phyloP scores from a whole-genome alignment of 2,113 vertebrate species.

The Haliaeetus leucogaster region DNA sequence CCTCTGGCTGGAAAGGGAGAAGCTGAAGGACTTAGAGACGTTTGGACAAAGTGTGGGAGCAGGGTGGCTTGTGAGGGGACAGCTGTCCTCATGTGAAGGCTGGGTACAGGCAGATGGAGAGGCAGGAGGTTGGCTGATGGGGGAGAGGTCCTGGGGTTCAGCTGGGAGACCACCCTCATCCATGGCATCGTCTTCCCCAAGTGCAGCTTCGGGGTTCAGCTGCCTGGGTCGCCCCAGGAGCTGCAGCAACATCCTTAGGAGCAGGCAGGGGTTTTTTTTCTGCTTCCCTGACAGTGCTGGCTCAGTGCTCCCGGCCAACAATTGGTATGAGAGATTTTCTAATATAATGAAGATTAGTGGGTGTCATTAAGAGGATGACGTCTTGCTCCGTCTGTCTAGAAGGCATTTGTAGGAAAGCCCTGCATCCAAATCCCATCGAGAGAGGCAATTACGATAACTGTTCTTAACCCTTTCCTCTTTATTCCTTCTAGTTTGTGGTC shows the following conservation, averaged over 20 bases:
- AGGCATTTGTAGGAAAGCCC: not conserved
- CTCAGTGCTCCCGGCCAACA: not conserved
- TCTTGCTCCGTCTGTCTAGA: not conserved
- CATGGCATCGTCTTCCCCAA: not conserved
- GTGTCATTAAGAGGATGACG: not conserved
- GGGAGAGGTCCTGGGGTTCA: not conserved
- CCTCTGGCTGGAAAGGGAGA: not conserved
- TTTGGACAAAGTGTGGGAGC: not conserved
- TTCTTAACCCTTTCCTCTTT: not conserved
- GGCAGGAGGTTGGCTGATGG: not conserved
- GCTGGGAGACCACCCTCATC: not conserved
- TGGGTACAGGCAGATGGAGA: not conserved
- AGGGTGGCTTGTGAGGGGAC: not conserved
- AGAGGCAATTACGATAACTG: not conserved
- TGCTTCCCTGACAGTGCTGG: rapidly evolving
- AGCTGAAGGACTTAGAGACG: not conserved
- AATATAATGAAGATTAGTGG: not conserved
- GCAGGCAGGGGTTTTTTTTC: not conserved
- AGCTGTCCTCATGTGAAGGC: rapidly evolving
- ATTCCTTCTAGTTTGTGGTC: not conserved
- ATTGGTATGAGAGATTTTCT: not conserved
- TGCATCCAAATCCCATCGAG: not conserved
- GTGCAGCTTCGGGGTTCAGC: not conserved
- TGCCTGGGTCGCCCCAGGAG: not conserved
- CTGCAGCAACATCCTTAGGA: not conserved